phyloP scores from a whole-genome alignment of 2,888 invertebrate species.

The Willowsia nigromaculata region DNA sequence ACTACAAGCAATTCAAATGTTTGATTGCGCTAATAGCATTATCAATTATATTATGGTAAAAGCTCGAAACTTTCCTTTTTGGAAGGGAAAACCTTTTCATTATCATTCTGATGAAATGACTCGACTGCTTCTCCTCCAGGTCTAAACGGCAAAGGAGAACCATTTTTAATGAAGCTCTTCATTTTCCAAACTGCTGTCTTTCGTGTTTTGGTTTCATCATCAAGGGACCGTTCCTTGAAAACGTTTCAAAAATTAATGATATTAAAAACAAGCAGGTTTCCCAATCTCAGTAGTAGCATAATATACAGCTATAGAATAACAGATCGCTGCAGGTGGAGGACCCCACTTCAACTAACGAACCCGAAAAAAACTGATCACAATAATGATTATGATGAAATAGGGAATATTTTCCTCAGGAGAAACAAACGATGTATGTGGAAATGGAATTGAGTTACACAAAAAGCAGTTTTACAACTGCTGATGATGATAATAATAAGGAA shows the following conservation, averaged over 20 bases:
- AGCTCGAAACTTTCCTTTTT: not conserved
- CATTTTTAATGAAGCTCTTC: slow-evolving; percentile 40
- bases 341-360: slow-evolving; percentile 16
- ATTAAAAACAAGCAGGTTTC: too few species aligned
- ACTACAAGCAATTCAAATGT: not conserved
- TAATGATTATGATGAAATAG: slow-evolving; percentile 23
- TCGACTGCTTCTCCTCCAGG: not conserved
- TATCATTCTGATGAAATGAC: not conserved
- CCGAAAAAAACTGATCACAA: not conserved
- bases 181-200: slow-evolving; percentile 9
- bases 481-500: not conserved
- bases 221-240: not conserved
- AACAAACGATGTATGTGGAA: slow-evolving; percentile 4
- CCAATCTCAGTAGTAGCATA: too few species aligned
- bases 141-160: not conserved
- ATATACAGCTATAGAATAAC: too few species aligned
- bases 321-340: not conserved
- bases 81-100: not conserved
- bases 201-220: slow-evolving; percentile 11
- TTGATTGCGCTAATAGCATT: slow-evolving; percentile 11
- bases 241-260: not conserved
- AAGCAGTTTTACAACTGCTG: not conserved
- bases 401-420: slow-evolving; percentile 16
- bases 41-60: slow-evolving; percentile 12
- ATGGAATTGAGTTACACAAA: not conserved